Evolutionary conservation across 1,140 invertebrate genomes (phyloP).

Genomic region (Mya arenaria): DNA sequence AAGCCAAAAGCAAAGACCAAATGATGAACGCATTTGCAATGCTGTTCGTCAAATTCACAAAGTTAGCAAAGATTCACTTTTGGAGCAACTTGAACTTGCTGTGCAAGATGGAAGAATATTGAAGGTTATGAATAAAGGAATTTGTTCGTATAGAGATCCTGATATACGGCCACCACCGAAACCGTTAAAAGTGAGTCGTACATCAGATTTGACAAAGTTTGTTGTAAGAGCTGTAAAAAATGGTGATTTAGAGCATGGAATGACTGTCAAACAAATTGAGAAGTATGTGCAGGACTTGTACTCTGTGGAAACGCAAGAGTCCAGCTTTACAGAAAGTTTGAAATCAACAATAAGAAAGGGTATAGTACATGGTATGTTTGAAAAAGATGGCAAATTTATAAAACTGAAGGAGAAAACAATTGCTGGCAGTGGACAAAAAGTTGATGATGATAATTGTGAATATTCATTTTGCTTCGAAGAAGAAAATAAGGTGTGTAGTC

Average conservation of each 20-base stretch:
- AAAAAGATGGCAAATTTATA: slow-evolving; percentile 89
- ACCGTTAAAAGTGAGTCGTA: slow-evolving; percentile 85
- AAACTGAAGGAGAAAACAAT: slow-evolving; percentile 76
- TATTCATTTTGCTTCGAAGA: slow-evolving; percentile 66
- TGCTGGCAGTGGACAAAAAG: slow-evolving; percentile 53
- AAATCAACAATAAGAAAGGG: slow-evolving; percentile 89
- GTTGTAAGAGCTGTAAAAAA: slow-evolving; percentile 90
- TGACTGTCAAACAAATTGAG: slow-evolving; percentile 90
- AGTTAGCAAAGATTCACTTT: slow-evolving; percentile 91
- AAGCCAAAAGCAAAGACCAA: slow-evolving; percentile 95
- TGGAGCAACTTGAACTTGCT: slow-evolving; percentile 91
- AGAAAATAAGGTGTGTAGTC: slow-evolving; percentile 58
- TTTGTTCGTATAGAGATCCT: slow-evolving; percentile 92
- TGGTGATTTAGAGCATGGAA: slow-evolving; percentile 91
- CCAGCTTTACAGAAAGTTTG: slow-evolving; percentile 86
- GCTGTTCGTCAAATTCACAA: slow-evolving; percentile 93
- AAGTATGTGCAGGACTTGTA: slow-evolving; percentile 91
- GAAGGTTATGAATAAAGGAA: slow-evolving; percentile 94
- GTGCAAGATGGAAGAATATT: slow-evolving; percentile 91
- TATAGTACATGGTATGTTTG: slow-evolving; percentile 87
- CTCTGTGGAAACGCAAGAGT: slow-evolving; percentile 85
- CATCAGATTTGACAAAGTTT: slow-evolving; percentile 89
- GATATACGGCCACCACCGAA: slow-evolving; percentile 84
- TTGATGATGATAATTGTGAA: slow-evolving; percentile 66
- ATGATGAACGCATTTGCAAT: slow-evolving; percentile 94